phyloP scores from a whole-genome alignment of 2,113 vertebrate species.

The Delphinapterus leucas region DNA sequence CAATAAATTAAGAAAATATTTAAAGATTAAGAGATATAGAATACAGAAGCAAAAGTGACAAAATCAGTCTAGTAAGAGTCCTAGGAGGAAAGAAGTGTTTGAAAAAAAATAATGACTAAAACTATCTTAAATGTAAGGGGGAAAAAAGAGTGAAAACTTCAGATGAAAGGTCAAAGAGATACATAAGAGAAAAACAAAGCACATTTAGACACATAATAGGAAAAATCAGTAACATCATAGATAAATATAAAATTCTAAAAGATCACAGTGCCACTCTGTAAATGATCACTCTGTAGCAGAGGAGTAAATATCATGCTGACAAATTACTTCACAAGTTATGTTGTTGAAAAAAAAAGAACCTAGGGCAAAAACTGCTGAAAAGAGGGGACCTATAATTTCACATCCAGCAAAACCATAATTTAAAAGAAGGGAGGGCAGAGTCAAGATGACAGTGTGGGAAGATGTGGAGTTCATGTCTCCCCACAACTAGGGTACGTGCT shows the following conservation, averaged over 20 bases:
- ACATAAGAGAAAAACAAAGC: neutral
- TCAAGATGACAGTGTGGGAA: too few relatives aligned
- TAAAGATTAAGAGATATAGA: neutral
- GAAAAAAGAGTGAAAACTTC: neutral
- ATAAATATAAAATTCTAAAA: constrained; percentile 5
- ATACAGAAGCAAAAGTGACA: neutral
- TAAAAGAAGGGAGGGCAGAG: neutral
- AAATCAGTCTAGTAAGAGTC: neutral
- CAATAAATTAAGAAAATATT: neutral
- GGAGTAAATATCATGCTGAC: neutral
- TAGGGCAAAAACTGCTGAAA: neutral
- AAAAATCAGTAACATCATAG: neutral
- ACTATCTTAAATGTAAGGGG: neutral
- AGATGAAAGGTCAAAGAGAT: neutral
- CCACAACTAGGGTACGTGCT: too few relatives aligned
- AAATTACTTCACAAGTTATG: neutral
- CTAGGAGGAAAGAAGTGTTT: neutral
- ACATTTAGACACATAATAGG: neutral
- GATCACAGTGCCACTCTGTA: neutral
- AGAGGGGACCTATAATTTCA: neutral
- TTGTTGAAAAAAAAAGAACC: neutral
- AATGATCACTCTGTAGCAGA: neutral
- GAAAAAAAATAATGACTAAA: neutral
- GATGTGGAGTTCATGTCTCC: too few relatives aligned
- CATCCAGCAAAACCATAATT: neutral